Evolutionary conservation across 2,113 vertebrate species (phyloP), one percentile per base, ranked within the genome.

Genomic region (Monarcha castaneiventris): DNA sequence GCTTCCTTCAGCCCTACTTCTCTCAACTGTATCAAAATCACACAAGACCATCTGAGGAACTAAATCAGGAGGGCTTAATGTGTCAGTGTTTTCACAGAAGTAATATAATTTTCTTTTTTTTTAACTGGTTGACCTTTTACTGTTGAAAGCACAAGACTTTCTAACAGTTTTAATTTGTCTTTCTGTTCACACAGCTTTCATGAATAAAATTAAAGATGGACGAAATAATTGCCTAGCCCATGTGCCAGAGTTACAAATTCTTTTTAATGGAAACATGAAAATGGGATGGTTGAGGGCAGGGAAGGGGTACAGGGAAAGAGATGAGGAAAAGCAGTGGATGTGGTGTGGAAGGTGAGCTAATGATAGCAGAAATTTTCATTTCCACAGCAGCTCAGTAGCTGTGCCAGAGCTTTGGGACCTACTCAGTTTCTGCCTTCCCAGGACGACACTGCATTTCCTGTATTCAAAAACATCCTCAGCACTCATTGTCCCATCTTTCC

Each of bases 221-320:
- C 22, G 46, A 81, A 89, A 78, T 51, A 35, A 72, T 64, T 88
- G 11, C 39, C 5, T 58, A 39, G 20, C 9, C 12, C 14, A 0
- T 13, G 13, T 44, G 17, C 27, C 56, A 67, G 41, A 51, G 11
- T 49, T 71, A 39, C 20, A 41, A 29, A 8, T 74, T 63, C 12
- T 48, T 21, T 33, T 61, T 22, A n/a, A 56, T 1, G 75, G 33
- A 74, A 62, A 30, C 16, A 67, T 23, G 15, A 33, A 52, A 80
- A 22, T 0, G 0, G 16, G 9, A 25, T 7, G 13, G 2, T 2
- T 74, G 16, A 11, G n/a, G 2, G 5, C 1, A 7, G 6, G 39
- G 16, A 7, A 48, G 5, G 6, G 15, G 3, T 26, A 22, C 15
- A 81, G 11, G 6, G 51, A 54, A 73, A 69, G 12, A 73, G 1